These are phyloP conservation scores for Urocyon cinereoargenteus DNA, from an alignment of 2,797 vertebrate genomes.

Conservation along the genomic window DNA sequence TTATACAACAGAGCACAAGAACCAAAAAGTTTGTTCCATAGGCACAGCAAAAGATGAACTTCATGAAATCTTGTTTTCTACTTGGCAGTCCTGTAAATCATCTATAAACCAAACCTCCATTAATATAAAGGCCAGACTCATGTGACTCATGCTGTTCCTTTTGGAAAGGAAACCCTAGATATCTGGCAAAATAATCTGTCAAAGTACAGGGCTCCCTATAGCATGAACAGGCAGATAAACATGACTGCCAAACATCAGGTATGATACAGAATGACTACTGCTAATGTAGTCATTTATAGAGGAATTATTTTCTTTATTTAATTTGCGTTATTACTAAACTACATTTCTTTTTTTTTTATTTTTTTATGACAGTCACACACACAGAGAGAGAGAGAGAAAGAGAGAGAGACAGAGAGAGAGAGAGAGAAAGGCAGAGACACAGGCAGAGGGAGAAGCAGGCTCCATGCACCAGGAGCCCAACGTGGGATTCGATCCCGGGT, in stretches of 20 bases:
- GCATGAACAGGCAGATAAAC: background rate
- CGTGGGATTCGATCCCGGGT: too few relatives aligned
- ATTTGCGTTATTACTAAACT: slow-evolving; percentile 10
- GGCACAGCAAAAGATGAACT: background rate
- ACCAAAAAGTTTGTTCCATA: background rate
- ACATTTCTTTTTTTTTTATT: too few relatives aligned
- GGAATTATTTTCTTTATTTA: slow-evolving; percentile 14
- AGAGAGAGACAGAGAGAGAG: too few relatives aligned
- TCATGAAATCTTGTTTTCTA: slow-evolving; percentile 49
- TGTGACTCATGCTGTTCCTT: background rate
- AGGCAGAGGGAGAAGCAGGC: too few relatives aligned
- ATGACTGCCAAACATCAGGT: background rate
- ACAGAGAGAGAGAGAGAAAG: too few relatives aligned
- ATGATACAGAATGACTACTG: background rate
- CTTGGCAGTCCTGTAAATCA: slow-evolving; percentile 52
- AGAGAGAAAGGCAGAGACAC: too few relatives aligned
- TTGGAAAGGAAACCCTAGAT: slow-evolving; percentile 11
- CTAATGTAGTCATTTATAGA: background rate
- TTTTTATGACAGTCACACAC: too few relatives aligned
- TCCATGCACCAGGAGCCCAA: too few relatives aligned
- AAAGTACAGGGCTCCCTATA: slow-evolving; percentile 16
- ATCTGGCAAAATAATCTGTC: slow-evolving; percentile 48
- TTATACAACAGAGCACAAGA: background rate
- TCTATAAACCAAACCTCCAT: slow-evolving; percentile 24
- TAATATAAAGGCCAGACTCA: slow-evolving; percentile 50